These are phyloP conservation scores for Sinocyclocheilus anshuiensis DNA, from an alignment of 2,113 vertebrate species.

Conservation along the genomic window DNA sequence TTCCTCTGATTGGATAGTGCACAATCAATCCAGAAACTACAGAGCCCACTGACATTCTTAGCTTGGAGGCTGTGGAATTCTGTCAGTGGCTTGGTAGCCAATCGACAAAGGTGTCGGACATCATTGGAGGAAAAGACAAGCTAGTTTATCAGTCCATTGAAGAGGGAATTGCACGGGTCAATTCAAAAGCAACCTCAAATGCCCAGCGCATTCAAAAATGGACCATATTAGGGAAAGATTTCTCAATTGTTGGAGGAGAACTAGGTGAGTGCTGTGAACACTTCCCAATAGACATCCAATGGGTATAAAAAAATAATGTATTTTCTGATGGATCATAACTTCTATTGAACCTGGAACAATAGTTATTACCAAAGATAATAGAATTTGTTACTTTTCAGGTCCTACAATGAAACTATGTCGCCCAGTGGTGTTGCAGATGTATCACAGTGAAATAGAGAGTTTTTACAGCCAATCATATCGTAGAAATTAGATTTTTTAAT, in stretches of 20 bases:
- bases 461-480: conserved; percentile 69
- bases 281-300: not conserved
- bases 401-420: conserved; percentile 87
- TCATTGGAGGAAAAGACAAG: conserved; percentile 73
- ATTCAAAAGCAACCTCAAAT: conserved; percentile 74
- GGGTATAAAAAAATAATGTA: not conserved
- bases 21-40: conserved; percentile 76
- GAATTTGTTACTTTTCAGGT: conserved; percentile 69
- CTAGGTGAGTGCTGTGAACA: conserved; percentile 74
- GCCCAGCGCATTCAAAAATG: conserved; percentile 86
- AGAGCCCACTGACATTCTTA: conserved; percentile 82
- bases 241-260: conserved; percentile 86
- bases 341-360: not conserved
- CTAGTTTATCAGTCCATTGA: conserved; percentile 77
- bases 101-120: conserved; percentile 79
- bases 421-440: conserved; percentile 77
- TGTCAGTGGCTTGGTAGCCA: conserved; percentile 81
- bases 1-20: conserved; percentile 69
- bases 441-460: conserved; percentile 75
- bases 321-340: not conserved
- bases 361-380: not conserved
- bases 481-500: not conserved
- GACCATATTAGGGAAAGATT: conserved; percentile 80
- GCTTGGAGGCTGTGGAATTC: conserved; percentile 78
- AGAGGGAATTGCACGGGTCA: conserved; percentile 82